Conservation (phyloP, 2,888 invertebrate species). For the Osedax frankpressi region DNA sequence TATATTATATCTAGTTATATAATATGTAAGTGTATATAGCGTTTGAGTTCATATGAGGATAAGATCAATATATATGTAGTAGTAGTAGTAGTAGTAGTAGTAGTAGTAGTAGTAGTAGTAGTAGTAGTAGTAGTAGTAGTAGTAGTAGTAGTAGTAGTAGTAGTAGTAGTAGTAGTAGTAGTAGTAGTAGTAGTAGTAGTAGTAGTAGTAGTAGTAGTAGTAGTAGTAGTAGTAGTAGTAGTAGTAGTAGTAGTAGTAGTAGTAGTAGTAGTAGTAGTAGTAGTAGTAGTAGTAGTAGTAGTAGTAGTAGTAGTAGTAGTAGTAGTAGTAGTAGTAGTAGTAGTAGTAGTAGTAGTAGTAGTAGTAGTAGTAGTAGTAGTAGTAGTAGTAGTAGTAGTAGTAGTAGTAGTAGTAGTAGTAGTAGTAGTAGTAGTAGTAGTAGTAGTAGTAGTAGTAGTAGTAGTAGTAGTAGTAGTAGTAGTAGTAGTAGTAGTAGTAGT, state of each 20-base stretch:
- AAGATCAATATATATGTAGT: too few species aligned
- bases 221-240: conserved; percentile 3
- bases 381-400: conserved; percentile 5
- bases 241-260: conserved; percentile 8
- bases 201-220: conserved; percentile 6
- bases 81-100: not conserved
- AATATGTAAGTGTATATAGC: too few species aligned
- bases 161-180: not conserved
- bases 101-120: not conserved
- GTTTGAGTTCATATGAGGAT: too few species aligned
- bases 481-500: conserved; percentile 24
- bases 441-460: conserved; percentile 21
- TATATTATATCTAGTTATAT: too few species aligned
- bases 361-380: conserved; percentile 1
- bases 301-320: not conserved
- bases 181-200: not conserved
- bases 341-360: conserved; percentile 6
- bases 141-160: not conserved
- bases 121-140: not conserved
- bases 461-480: conserved; percentile 22
- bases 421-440: not conserved
- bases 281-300: conserved; percentile 2
- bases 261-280: conserved; percentile 5
- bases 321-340: conserved; percentile 4
- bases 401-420: not conserved